Evolutionary conservation across 2,797 vertebrate genomes (phyloP).

Genomic region (Chaetophractus vellerosus): DNA sequence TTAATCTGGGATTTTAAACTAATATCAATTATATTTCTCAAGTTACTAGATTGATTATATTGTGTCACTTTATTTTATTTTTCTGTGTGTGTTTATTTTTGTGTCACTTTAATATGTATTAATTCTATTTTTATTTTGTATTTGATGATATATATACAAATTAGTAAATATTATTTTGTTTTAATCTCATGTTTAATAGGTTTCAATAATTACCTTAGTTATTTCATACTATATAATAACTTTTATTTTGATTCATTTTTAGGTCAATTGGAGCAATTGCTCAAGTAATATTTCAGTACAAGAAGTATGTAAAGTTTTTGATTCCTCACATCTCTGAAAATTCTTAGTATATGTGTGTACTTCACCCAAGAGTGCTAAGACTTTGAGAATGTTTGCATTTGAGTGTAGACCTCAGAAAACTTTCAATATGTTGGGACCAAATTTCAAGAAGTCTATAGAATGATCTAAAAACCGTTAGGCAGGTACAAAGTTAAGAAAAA

Average conservation of each 20-base stretch:
- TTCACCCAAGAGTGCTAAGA: neutral
- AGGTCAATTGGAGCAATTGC: neutral
- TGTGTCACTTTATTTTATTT: too few relatives aligned
- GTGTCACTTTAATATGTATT: too few relatives aligned
- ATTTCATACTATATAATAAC: too few relatives aligned
- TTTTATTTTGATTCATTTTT: neutral
- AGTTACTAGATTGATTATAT: too few relatives aligned
- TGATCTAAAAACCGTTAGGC: neutral
- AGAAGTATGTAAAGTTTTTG: neutral
- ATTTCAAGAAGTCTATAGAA: too few relatives aligned
- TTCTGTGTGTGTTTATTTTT: too few relatives aligned
- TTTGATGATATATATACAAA: too few relatives aligned
- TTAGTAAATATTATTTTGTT: neutral
- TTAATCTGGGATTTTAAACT: too few relatives aligned
- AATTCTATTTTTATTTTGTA: too few relatives aligned
- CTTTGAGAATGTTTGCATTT: neutral
- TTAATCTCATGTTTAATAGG: neutral
- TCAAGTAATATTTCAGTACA: neutral
- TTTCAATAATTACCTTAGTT: neutral
- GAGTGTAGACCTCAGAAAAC: too few relatives aligned
- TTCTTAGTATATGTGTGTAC: neutral
- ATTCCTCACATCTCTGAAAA: neutral
- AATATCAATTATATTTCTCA: too few relatives aligned
- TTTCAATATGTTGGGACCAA: too few relatives aligned
- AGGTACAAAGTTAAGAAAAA: neutral